Evolutionary conservation across 2,113 vertebrate genomes (phyloP).

Genomic region (Rhinolophus sinicus): DNA sequence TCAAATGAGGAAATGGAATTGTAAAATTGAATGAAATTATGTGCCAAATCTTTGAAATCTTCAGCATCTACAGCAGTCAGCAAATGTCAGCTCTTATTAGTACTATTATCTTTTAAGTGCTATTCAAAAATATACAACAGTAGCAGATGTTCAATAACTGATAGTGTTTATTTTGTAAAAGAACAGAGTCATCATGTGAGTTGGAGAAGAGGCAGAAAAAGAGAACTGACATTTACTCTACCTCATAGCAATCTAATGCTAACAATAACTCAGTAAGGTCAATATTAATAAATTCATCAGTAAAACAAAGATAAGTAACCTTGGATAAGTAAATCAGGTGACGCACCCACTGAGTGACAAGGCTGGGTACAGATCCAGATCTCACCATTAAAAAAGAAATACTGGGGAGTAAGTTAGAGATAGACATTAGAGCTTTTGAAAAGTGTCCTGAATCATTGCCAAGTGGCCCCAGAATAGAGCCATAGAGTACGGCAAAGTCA

Average conservation of each 20-base stretch:
- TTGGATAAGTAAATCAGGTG: not conserved
- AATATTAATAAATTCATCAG: not conserved
- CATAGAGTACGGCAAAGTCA: not conserved
- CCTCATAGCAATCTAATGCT: not conserved
- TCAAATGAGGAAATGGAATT: not conserved
- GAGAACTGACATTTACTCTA: not conserved
- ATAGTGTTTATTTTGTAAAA: not conserved
- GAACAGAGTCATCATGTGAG: not conserved
- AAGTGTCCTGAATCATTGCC: not conserved
- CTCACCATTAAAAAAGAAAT: not conserved
- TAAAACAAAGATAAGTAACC: constrained; percentile 7
- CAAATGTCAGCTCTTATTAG: constrained; percentile 25
- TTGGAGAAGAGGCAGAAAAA: not conserved
- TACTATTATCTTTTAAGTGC: not conserved
- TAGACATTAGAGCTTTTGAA: not conserved
- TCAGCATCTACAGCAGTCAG: not conserved
- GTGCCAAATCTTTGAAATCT: not conserved
- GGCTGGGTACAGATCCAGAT: not conserved
- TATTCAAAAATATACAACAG: constrained; percentile 23
- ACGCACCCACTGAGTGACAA: not conserved
- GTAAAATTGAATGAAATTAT: not conserved
- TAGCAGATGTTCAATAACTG: not conserved
- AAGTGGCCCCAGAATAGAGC: not conserved
- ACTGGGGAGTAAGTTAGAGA: not conserved
- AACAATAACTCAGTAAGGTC: not conserved